Evolutionary conservation across 2,113 vertebrate genomes (phyloP).

Genomic region (Thunnus thynnus): DNA sequence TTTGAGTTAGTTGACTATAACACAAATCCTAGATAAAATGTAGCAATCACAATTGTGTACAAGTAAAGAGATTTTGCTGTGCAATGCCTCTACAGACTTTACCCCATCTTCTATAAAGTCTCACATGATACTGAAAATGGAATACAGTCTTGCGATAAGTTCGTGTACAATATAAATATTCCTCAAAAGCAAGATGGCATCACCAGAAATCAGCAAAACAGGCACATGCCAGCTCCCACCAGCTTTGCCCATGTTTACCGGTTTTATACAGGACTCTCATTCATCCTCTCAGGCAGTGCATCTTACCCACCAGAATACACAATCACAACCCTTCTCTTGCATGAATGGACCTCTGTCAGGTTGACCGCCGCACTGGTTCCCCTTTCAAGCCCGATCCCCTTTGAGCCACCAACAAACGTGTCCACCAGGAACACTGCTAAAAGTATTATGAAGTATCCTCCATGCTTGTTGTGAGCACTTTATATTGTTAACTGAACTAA

Average conservation of each 20-base stretch:
- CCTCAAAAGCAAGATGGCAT: background rate
- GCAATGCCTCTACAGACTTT: too few relatives aligned
- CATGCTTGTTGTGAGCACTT: background rate
- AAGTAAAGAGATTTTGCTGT: background rate
- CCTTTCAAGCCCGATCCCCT: constrained; percentile 24
- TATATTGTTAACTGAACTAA: background rate
- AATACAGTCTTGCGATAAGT: background rate
- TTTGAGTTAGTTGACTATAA: background rate
- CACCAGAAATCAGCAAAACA: background rate
- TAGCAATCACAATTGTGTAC: background rate
- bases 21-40: too few relatives aligned
- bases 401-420: constrained; percentile 25
- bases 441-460: background rate
- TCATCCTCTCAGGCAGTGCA: constrained; percentile 50
- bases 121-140: background rate
- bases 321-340: constrained; percentile 61
- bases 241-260: constrained; percentile 20
- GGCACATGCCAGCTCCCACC: background rate
- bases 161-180: background rate
- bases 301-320: constrained; percentile 67
- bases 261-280: constrained; percentile 60
- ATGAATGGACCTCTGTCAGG: constrained; percentile 74
- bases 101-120: too few relatives aligned
- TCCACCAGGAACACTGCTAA: background rate
- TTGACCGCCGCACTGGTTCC: constrained; percentile 40